These are phyloP conservation scores for Trichopoda pennipes DNA, from an alignment of 2,888 invertebrate genomes.

Conservation along the genomic window DNA sequence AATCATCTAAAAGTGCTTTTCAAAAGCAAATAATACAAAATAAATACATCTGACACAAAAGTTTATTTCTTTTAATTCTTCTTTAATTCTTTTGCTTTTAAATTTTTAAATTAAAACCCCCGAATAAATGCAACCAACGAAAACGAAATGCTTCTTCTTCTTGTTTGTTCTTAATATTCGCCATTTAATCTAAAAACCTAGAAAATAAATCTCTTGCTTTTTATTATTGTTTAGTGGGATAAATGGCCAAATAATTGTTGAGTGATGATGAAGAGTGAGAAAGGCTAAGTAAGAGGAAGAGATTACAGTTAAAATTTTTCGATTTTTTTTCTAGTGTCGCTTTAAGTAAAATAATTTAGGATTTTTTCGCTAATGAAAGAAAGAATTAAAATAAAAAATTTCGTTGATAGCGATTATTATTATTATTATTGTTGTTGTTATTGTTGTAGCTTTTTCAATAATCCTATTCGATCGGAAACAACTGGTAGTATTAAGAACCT, in stretches of 20 bases:
- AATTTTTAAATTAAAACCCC: slow-evolving; percentile 39
- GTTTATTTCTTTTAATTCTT: neutral
- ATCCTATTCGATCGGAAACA: slow-evolving; percentile 56
- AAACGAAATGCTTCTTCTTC: neutral
- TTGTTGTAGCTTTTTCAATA: slow-evolving; percentile 43
- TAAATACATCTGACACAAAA: slow-evolving; percentile 1
- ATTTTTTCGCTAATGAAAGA: slow-evolving; percentile 60
- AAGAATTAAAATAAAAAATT: slow-evolving; percentile 59
- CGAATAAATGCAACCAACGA: slow-evolving; percentile 4
- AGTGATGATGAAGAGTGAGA: neutral
- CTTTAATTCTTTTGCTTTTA: slow-evolving; percentile 6
- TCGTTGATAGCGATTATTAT: slow-evolving; percentile 26
- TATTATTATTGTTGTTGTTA: slow-evolving; percentile 24
- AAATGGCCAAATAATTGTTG: slow-evolving; percentile 33
- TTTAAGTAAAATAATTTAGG: slow-evolving; percentile 37
- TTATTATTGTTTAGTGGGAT: slow-evolving; percentile 17
- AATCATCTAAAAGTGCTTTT: neutral
- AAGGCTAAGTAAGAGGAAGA: neutral
- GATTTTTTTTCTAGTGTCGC: slow-evolving; percentile 13
- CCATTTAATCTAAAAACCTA: slow-evolving; percentile 55
- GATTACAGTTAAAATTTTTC: slow-evolving; percentile 48
- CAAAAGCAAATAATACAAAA: neutral
- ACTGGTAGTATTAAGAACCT: slow-evolving; percentile 33
- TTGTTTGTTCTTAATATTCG: slow-evolving; percentile 23
- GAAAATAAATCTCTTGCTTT: slow-evolving; percentile 20